phyloP scores from a whole-genome alignment of 2,113 vertebrate genomes.

The Oriolus oriolus region DNA sequence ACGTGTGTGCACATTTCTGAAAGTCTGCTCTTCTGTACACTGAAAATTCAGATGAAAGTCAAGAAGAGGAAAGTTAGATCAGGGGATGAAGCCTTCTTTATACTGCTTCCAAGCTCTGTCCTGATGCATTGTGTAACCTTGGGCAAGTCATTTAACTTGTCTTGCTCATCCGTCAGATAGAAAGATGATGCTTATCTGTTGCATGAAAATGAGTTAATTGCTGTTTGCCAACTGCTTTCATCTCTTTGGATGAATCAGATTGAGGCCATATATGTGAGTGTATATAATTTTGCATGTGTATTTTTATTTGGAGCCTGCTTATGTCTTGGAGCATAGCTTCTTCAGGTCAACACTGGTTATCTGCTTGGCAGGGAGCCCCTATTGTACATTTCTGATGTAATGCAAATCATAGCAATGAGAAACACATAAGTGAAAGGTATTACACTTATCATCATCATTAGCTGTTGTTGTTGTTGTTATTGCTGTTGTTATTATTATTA shows the following conservation, averaged over 20 bases:
- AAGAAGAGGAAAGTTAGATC: conserved; percentile 48
- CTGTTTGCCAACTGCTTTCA: conserved; percentile 66
- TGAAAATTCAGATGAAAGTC: conserved; percentile 62
- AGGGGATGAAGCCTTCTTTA: conserved; percentile 56
- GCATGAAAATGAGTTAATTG: conserved; percentile 63
- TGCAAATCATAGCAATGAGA: conserved; percentile 51
- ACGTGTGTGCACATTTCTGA: conserved; percentile 21
- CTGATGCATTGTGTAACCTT: conserved; percentile 61
- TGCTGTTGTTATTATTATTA: conserved; percentile 7
- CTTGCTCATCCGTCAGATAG: conserved; percentile 61
- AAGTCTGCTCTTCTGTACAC: background rate
- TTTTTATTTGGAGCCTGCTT: conserved; percentile 46
- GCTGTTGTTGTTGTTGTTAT: conserved; percentile 18
- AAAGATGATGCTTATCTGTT: conserved; percentile 61
- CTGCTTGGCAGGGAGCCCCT: conserved; percentile 45
- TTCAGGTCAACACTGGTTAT: conserved; percentile 62
- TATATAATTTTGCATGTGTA: conserved; percentile 50
- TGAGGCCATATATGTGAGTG: conserved; percentile 29
- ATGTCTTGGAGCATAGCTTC: conserved; percentile 49
- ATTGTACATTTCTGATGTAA: conserved; percentile 52
- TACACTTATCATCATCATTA: conserved; percentile 51
- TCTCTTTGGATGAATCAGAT: conserved; percentile 60
- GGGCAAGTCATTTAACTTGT: conserved; percentile 64
- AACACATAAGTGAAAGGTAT: conserved; percentile 40
- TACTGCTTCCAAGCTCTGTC: conserved; percentile 56